Evolutionary conservation across 2,113 vertebrate genomes (phyloP), one percentile per base, ranked within the genome.

Genomic region (Tonatia bakeri): DNA sequence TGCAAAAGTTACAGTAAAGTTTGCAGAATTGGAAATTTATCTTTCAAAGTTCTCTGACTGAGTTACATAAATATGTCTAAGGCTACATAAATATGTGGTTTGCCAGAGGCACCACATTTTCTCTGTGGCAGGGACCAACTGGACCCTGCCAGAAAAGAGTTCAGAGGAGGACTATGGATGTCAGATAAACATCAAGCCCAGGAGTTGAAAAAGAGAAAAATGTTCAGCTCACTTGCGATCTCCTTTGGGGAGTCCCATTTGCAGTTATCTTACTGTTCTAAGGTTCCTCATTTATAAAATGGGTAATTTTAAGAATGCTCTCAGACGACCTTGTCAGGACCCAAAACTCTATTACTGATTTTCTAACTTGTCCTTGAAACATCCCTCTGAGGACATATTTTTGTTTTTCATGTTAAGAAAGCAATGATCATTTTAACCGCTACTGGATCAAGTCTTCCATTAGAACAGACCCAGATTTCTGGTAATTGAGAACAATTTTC

Each of bases 1-100:
- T 96, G 97, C 95, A 75, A 88, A 92, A 97, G 96, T 89, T 67
- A 94, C 77, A 87, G 73, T 70, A 89, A 90, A 72, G 50, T 91
- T 77, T 93, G 38, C 38, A 97, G 83, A 67, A 82, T 7, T 95
- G 69, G 59, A 88, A 85, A 87, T 83, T 73, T 94, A 77, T 94
- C 5, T 8, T 81, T 97, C 91, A 22, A 94, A 97, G 94, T 52
- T 95, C 40, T 87, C 22, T 22, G 91, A 96, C 36, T 59, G 94
- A 97, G 85, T 90, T 82, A 93, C 61, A 89, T 54, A 76, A 98
- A 97, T 84, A 92, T 17, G 52, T 76, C 73, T 52, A 20, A 4
- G n/a, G 79, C 56, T 97, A 69, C 91, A 59, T 69, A 79, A 92
- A 96, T 80, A 31, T 87, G 83, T 33, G 76, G 95, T 87, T 86